A percentile compares a stretch with the other conserved stretches of the same genome.
Conservation (phyloP, 2,797 vertebrate species). For the Eospalax fontanierii region DNA sequence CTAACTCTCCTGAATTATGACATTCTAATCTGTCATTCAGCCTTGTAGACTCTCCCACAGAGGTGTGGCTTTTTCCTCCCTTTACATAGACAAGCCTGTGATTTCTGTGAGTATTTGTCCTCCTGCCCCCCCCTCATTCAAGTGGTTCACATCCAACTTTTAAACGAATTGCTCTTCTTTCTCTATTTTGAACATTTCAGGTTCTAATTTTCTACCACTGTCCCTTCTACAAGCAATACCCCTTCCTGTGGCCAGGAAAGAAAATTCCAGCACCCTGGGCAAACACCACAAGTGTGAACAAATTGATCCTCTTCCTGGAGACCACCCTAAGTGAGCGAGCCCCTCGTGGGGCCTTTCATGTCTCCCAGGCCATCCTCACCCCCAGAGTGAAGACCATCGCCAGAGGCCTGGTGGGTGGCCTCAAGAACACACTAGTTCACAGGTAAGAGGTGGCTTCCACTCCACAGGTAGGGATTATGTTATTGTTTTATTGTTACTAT, state of each 20-base stretch:
- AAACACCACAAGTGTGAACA: conserved; percentile 96
- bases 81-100: neutral
- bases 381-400: conserved; percentile 95
- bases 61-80: neutral
- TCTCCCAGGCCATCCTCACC: conserved; percentile 98
- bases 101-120: neutral
- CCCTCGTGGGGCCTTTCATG: conserved; percentile 95
- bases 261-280: conserved; percentile 99
- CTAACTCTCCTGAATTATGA: neutral
- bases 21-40: neutral
- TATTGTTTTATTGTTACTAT: neutral
- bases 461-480: neutral
- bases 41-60: neutral
- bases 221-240: conserved; percentile 89
- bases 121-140: neutral
- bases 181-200: conserved; percentile 86
- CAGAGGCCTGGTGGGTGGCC: conserved; percentile 93
- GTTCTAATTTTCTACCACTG: conserved; percentile 98
- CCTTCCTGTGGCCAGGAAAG: conserved; percentile 96
- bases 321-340: conserved; percentile 94
- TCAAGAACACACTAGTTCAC: conserved; percentile 96
- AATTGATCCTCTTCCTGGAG: conserved; percentile 96
- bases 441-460: conserved; percentile 89
- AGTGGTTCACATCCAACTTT: conserved; percentile 1
- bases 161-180: neutral